Conservation (phyloP, 2,888 invertebrate genomes). For the Polymixis lichenea region DNA sequence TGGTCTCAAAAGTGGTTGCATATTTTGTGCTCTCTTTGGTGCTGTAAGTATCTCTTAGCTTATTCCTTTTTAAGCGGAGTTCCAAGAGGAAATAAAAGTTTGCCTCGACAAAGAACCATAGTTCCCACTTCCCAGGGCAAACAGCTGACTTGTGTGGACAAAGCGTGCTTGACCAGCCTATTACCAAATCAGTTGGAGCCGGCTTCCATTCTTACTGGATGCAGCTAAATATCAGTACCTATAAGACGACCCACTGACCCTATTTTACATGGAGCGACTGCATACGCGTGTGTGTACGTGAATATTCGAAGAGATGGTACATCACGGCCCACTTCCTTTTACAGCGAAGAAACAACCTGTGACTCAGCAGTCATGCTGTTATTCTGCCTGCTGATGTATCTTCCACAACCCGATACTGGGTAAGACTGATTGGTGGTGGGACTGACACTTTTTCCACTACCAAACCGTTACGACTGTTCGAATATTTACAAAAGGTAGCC, state of each 20-base stretch:
- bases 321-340: no score
- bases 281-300: no score
- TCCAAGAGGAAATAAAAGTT: not conserved
- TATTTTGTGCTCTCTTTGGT: slow-evolving; percentile 58
- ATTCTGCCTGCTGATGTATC: not conserved
- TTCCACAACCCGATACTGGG: not conserved
- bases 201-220: not conserved
- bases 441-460: not conserved
- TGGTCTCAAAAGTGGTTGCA: slow-evolving; percentile 56
- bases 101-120: not conserved
- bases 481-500: not conserved
- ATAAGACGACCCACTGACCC: no score
- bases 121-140: not conserved
- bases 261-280: no score
- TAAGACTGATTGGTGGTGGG: not conserved
- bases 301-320: no score
- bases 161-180: no score
- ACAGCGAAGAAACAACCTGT: no score
- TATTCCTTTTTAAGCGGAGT: not conserved
- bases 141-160: no score
- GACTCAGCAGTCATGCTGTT: no score
- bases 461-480: not conserved
- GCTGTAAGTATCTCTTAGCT: slow-evolving; percentile 53
- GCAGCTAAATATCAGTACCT: no score
- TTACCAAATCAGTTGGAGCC: not conserved